phyloP scores from a whole-genome alignment of 1,140 invertebrate species.

The Nasonia longicornis region DNA sequence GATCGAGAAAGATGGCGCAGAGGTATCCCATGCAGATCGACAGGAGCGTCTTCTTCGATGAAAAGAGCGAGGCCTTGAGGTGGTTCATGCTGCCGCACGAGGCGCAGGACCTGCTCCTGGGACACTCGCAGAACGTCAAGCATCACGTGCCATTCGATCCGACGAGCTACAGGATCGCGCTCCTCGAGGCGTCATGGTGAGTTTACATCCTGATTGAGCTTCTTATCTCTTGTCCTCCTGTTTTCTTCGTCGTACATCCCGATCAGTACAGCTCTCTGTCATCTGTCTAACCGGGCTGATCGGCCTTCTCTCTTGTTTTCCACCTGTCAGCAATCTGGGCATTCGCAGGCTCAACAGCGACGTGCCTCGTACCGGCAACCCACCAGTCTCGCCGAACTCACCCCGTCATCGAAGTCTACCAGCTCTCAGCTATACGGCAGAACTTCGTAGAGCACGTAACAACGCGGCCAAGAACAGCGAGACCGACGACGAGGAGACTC shows the following conservation, averaged over 20 bases:
- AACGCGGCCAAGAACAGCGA: conserved; percentile 37
- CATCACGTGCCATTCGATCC: conserved; percentile 82
- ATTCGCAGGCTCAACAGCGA: conserved; percentile 65
- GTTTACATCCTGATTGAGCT: background rate
- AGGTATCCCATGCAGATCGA: conserved; percentile 78
- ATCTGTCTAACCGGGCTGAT: background rate
- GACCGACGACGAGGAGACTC: conserved; percentile 44
- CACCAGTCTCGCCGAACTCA: conserved; percentile 55
- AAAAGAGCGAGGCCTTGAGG: conserved; percentile 76
- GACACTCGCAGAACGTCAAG: conserved; percentile 80
- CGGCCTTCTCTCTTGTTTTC: background rate
- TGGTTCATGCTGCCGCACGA: conserved; percentile 90
- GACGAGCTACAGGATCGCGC: conserved; percentile 50
- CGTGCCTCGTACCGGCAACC: conserved; percentile 57
- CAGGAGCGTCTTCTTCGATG: conserved; percentile 77
- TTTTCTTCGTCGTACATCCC: background rate
- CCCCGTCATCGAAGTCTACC: conserved; percentile 66
- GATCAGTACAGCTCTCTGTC: background rate
- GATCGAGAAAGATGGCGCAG: conserved; percentile 82
- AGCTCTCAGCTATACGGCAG: conserved; percentile 52
- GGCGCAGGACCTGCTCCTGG: conserved; percentile 79
- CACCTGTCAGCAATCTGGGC: conserved; percentile 42
- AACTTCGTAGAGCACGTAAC: conserved; percentile 43
- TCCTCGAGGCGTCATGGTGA: conserved; percentile 48
- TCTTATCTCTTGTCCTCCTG: background rate